phyloP scores from a whole-genome alignment of 2,113 vertebrate genomes.

The Paramisgurnus dabryanus region DNA sequence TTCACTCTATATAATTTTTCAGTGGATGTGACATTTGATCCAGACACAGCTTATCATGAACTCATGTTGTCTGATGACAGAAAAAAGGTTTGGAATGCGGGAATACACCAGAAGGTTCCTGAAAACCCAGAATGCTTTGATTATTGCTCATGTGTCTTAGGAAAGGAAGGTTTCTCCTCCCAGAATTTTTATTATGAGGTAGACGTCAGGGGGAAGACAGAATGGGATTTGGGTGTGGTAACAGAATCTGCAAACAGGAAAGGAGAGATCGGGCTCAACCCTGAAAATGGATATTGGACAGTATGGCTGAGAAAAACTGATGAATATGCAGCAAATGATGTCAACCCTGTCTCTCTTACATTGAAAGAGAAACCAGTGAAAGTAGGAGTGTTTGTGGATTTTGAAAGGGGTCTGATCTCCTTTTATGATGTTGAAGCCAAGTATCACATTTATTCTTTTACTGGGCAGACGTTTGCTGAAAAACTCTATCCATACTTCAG shows the following conservation, averaged over 20 bases:
- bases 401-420: constrained; percentile 8
- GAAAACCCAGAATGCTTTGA: background rate
- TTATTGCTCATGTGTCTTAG: constrained; percentile 21
- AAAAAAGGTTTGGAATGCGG: constrained; percentile 17
- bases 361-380: constrained; percentile 17
- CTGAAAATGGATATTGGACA: constrained; percentile 9
- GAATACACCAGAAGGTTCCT: background rate
- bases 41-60: constrained; percentile 4
- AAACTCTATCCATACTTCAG: constrained; percentile 6
- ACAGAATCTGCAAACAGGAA: constrained; percentile 8
- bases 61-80: constrained; percentile 10
- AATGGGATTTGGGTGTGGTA: constrained; percentile 23
- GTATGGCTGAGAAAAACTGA: constrained; percentile 13
- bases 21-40: constrained; percentile 27
- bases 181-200: constrained; percentile 4
- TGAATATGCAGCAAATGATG: background rate
- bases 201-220: background rate
- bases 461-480: constrained; percentile 14
- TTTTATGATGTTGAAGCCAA: constrained; percentile 31
- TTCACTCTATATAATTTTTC: background rate
- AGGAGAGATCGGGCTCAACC: background rate
- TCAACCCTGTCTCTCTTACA: background rate
- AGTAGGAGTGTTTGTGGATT: constrained; percentile 14
- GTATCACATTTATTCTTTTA: constrained; percentile 23
- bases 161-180: background rate